A percentile compares a stretch with the other conserved stretches of the same genome.
These are phyloP conservation scores for Chymomyza procnemis DNA, from an alignment of 2,888 invertebrate species.

Conservation along the genomic window DNA sequence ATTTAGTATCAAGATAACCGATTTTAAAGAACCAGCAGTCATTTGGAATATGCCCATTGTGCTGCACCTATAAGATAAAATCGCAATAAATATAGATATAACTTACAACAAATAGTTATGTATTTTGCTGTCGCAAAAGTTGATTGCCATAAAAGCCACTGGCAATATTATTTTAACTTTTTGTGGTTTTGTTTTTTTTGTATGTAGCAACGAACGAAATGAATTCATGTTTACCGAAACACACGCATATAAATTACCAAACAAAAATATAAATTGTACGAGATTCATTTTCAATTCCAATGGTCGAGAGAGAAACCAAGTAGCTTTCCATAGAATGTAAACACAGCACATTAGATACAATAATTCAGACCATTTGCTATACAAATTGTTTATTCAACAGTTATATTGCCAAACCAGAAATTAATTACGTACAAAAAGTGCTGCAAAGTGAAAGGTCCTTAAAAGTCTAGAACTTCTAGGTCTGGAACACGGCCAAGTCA, in stretches of 20 bases:
- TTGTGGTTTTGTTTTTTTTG: slow-evolving; percentile 42
- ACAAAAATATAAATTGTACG: neutral
- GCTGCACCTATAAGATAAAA: no score
- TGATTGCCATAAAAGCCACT: slow-evolving; percentile 58
- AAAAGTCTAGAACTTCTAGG: neutral
- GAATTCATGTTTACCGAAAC: neutral
- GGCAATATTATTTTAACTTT: slow-evolving; percentile 35
- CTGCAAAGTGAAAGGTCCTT: neutral
- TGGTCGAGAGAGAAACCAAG: neutral
- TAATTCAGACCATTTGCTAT: neutral
- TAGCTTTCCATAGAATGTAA: neutral
- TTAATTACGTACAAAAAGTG: neutral
- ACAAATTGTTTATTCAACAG: neutral
- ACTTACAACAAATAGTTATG: slow-evolving; percentile 19
- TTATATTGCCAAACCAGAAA: neutral
- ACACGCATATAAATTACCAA: neutral
- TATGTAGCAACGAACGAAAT: no score
- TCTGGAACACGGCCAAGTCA: neutral
- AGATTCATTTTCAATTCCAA: neutral
- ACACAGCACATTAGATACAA: neutral
- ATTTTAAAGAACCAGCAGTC: no score
- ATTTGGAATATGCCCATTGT: no score
- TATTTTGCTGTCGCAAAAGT: slow-evolving; percentile 51
- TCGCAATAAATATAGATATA: no score
- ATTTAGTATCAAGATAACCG: no score